Percentiles rank a stretch among this genome's conserved stretches.
Conservation (phyloP, 2,797 vertebrate genomes). For the Notolepis coatsorum region DNA sequence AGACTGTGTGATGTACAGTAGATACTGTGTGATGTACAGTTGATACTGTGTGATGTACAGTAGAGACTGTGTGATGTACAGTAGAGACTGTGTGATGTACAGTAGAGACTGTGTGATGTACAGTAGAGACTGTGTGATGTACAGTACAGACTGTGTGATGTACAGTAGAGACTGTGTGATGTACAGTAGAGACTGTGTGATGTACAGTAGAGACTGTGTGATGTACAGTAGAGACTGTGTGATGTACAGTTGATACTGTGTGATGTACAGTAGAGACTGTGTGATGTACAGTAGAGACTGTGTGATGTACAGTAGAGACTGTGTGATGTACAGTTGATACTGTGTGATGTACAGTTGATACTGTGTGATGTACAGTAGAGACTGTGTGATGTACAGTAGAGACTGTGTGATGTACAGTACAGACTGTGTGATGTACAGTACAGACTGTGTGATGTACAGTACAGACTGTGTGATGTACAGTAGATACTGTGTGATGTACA, state of each 20-base stretch:
- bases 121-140: conserved; percentile 30
- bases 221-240: conserved; percentile 28
- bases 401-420: conserved; percentile 29
- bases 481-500: conserved; percentile 29
- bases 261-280: conserved; percentile 30
- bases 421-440: conserved; percentile 29
- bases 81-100: conserved; percentile 30
- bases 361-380: conserved; percentile 29
- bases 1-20: conserved; percentile 29
- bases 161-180: conserved; percentile 29
- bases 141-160: conserved; percentile 30
- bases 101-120: conserved; percentile 29
- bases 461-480: conserved; percentile 29
- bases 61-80: conserved; percentile 29
- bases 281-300: conserved; percentile 28
- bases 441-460: conserved; percentile 28
- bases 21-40: too few relatives aligned
- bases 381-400: conserved; percentile 29
- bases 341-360: conserved; percentile 10
- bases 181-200: conserved; percentile 28
- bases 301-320: conserved; percentile 30
- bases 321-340: too few relatives aligned
- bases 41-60: conserved; percentile 25
- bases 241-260: conserved; percentile 15
- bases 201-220: conserved; percentile 25